phyloP scores from a whole-genome alignment of 2,797 vertebrate species.

The Holocentrus rufus region DNA sequence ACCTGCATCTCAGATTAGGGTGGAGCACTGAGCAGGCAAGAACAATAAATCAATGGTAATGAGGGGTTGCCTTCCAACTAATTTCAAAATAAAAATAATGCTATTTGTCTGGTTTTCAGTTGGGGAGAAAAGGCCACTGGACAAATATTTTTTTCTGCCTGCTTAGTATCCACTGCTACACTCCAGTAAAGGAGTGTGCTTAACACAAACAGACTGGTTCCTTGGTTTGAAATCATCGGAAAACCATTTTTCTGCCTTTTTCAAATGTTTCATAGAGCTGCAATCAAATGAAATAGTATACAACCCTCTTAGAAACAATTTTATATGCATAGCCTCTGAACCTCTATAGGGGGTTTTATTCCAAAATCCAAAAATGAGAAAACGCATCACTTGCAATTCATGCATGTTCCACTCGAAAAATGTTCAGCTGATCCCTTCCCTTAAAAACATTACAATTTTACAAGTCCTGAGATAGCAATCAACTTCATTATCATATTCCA shows the following conservation, averaged over 20 bases:
- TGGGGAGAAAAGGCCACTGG: constrained; percentile 49
- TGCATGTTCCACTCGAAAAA: background rate
- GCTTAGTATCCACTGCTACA: constrained; percentile 40
- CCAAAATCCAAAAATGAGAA: too few species aligned
- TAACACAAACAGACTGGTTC: constrained; percentile 18
- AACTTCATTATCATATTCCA: too few species aligned
- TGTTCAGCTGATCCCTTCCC: background rate
- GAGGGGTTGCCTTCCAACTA: constrained; percentile 10
- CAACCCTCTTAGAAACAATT: too few species aligned
- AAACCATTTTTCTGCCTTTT: constrained; percentile 4
- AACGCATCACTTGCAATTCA: too few species aligned
- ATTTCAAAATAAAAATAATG: constrained; percentile 34
- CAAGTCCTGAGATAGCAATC: background rate
- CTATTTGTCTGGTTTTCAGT: constrained; percentile 48
- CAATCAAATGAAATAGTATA: too few species aligned
- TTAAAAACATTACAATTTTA: background rate
- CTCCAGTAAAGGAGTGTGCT: constrained; percentile 49
- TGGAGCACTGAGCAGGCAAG: constrained; percentile 14
- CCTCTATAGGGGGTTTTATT: too few species aligned
- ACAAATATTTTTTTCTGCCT: constrained; percentile 58
- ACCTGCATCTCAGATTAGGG: background rate
- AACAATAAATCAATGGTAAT: constrained; percentile 28
- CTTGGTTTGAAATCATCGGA: constrained; percentile 13
- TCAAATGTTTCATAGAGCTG: background rate
- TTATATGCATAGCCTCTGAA: too few species aligned